Evolutionary conservation across 2,113 vertebrate species (phyloP), one percentile per base, ranked within the genome.

Genomic region (Leucosticte australis): DNA sequence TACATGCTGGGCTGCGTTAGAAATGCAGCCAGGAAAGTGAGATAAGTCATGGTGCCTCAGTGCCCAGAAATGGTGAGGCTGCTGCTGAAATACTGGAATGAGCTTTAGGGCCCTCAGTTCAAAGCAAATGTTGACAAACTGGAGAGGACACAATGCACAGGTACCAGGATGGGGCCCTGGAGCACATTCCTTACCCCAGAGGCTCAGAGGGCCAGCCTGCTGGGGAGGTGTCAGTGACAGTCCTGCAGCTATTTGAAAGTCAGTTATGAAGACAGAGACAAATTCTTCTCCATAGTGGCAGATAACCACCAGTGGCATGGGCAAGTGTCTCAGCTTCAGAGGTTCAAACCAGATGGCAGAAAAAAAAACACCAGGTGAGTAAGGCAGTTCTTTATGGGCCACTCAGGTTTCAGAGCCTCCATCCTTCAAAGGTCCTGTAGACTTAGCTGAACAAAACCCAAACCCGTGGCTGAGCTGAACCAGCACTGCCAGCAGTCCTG

Each of bases 131-230:
- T 23, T 90, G 70, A 22, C 31, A 65, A 39, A 49, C 60, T 23
- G 28, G 74, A 44, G n/a, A 75, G 41, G 46, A 56, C 28, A 27
- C 37, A 49, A 15, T 24, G 17, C 12, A 5, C 3, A 27, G 35
- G 31, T 47, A 3, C 15, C 26, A 6, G 7, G 47, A 26, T 20
- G 52, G 30, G 33, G 15, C 28, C 20, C 42, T 30, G 47, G 68
- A 47, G 21, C 64, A 59, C 17, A 6, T 0, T 11, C 10, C 28
- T 46, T 8, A 5, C 26, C n/a, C 1, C 1, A 37, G 39, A 42
- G 27, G 35, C 17, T 75, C 52, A 62, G 69, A 7, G 46, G 46
- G 6, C 44, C 42, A 9, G 20, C 2, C 39, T 20, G 59, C 47
- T 53, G 22, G 11, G 31, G 3, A 13, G 11, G 3, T 3, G 7